phyloP scores from a whole-genome alignment of 2,797 vertebrate species.

The Oreortyx pictus region DNA sequence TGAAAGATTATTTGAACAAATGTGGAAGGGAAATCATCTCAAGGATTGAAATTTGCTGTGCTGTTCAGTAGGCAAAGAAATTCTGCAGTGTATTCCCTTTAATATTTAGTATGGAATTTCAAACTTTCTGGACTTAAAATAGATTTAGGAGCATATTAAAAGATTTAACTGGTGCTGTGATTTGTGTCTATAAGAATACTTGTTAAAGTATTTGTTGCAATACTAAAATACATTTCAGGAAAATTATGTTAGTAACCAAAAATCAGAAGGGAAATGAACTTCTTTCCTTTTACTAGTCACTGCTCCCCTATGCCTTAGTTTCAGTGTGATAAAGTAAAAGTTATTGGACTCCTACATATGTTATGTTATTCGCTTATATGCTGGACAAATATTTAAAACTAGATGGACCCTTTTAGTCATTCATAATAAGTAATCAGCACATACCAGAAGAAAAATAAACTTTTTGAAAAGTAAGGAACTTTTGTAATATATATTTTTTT shows the following conservation, averaged over 20 bases:
- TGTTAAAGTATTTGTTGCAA: not conserved
- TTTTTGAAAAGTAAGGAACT: not conserved
- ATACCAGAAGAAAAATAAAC: not conserved
- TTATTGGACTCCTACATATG: not conserved
- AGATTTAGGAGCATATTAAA: not conserved
- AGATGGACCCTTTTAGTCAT: not conserved
- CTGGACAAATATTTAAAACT: not conserved
- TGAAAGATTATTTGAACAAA: not conserved
- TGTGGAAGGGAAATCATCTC: not conserved
- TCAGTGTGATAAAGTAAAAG: not conserved
- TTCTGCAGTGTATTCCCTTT: not conserved
- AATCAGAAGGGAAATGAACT: fast-evolving
- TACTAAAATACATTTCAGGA: not conserved
- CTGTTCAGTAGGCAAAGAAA: not conserved
- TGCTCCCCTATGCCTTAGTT: not conserved
- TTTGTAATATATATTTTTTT: not conserved
- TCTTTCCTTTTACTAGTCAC: no score
- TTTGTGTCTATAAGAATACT: not conserved
- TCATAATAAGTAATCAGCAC: not conserved
- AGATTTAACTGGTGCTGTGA: fast-evolving
- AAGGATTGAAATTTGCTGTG: not conserved
- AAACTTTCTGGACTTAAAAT: not conserved
- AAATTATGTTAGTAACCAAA: not conserved
- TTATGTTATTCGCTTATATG: not conserved
- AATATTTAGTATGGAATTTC: not conserved